Evolutionary conservation across 64 coral and sea anemone genomes (phyloP).

Genomic region (Porites lutea): DNA sequence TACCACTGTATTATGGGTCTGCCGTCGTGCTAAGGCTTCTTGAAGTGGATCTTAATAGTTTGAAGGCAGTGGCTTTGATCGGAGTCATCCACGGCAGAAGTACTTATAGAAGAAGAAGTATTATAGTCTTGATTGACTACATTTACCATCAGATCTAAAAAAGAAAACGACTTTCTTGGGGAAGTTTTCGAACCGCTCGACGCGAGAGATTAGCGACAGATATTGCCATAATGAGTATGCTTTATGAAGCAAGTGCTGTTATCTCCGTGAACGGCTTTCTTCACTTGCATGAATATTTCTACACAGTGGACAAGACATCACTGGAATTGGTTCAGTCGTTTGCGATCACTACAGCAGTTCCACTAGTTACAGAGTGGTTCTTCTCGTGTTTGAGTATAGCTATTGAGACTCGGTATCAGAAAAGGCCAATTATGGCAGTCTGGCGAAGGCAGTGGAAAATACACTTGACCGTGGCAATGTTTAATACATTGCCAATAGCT

Average conservation of each 20-base stretch:
- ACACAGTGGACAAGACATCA: background rate
- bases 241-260: background rate
- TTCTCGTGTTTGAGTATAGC: background rate
- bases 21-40: background rate
- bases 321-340: background rate
- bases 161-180: background rate
- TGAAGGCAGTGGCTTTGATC: background rate
- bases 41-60: background rate
- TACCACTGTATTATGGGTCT: background rate
- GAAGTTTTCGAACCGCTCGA: background rate
- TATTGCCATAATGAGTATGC: background rate
- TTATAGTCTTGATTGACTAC: background rate
- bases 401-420: conserved; percentile 3
- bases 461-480: background rate
- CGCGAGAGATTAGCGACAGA: background rate
- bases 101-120: background rate
- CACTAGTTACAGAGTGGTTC: background rate
- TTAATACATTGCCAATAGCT: background rate
- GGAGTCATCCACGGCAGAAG: background rate
- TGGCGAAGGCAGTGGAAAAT: conserved; percentile 3
- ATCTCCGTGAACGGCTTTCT: background rate
- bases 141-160: background rate
- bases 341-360: background rate
- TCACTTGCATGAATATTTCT: conserved; percentile 5
- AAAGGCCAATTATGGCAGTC: background rate